phyloP scores from a whole-genome alignment of 2,797 vertebrate genomes.

The Enteromius trimaculatus region DNA sequence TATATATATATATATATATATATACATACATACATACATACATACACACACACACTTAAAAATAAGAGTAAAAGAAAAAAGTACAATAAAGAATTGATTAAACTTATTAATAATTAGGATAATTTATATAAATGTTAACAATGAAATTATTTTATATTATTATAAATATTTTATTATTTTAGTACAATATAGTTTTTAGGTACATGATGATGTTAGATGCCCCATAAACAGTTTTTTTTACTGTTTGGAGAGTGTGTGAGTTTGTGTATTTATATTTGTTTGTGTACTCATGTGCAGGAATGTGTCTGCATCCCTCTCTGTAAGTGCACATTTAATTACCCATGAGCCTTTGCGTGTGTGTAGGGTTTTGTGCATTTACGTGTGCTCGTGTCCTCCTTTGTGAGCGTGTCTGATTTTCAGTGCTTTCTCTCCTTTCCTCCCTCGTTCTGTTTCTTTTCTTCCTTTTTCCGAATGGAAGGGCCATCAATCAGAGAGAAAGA shows the following conservation, averaged over 20 bases:
- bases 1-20: too few species aligned
- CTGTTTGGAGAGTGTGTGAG: background rate
- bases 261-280: conserved; percentile 7
- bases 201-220: background rate
- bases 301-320: background rate
- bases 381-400: conserved; percentile 43
- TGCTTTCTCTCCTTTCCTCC: conserved; percentile 54
- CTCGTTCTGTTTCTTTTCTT: conserved; percentile 67
- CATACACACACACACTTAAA: too few species aligned
- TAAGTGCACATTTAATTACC: conserved; percentile 31
- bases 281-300: conserved; percentile 22
- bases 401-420: conserved; percentile 62
- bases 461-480: conserved; percentile 76
- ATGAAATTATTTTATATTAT: background rate
- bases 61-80: too few species aligned
- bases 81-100: background rate
- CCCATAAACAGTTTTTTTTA: background rate
- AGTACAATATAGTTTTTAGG: background rate
- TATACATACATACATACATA: too few species aligned
- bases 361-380: conserved; percentile 24
- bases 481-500: conserved; percentile 75
- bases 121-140: background rate
- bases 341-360: conserved; percentile 28
- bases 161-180: background rate
- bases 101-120: background rate